phyloP scores from a whole-genome alignment of 2,113 vertebrate species.

The Prionailurus viverrinus region DNA sequence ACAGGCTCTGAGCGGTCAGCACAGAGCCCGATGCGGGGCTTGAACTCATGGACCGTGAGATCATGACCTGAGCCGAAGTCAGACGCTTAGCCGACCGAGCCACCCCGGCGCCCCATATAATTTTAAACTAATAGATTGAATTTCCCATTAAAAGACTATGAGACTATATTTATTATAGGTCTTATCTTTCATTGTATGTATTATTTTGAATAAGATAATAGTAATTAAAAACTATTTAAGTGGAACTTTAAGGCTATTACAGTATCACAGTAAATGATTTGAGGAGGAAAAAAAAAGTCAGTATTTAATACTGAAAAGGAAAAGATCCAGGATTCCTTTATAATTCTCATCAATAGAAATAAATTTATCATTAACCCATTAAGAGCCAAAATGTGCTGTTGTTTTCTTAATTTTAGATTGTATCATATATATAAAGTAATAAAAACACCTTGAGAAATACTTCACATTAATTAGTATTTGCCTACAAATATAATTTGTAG shows the following conservation, averaged over 20 bases:
- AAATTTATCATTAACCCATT: not conserved
- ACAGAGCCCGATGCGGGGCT: no score
- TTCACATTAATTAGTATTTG: not conserved
- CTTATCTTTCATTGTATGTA: constrained; percentile 48
- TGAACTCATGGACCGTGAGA: no score
- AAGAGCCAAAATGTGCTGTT: not conserved
- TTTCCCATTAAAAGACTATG: constrained; percentile 5
- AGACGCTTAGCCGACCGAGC: no score
- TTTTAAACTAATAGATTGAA: not conserved
- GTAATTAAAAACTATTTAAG: constrained; percentile 59
- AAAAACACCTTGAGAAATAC: not conserved
- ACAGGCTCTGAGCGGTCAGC: no score
- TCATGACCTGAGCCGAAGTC: no score
- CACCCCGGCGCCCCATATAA: not conserved
- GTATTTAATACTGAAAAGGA: not conserved
- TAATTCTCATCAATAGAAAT: constrained; percentile 57
- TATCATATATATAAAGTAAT: constrained; percentile 34
- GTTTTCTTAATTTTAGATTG: constrained; percentile 52
- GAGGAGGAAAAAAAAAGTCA: not conserved
- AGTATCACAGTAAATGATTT: constrained; percentile 11
- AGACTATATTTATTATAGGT: not conserved
- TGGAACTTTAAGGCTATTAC: constrained; percentile 3
- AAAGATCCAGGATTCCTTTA: not conserved
- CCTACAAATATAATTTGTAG: constrained; percentile 38
- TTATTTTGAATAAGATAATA: not conserved